These are phyloP conservation scores for Trialeurodes vaporariorum DNA, from an alignment of 1,140 invertebrate genomes.

Conservation along the genomic window DNA sequence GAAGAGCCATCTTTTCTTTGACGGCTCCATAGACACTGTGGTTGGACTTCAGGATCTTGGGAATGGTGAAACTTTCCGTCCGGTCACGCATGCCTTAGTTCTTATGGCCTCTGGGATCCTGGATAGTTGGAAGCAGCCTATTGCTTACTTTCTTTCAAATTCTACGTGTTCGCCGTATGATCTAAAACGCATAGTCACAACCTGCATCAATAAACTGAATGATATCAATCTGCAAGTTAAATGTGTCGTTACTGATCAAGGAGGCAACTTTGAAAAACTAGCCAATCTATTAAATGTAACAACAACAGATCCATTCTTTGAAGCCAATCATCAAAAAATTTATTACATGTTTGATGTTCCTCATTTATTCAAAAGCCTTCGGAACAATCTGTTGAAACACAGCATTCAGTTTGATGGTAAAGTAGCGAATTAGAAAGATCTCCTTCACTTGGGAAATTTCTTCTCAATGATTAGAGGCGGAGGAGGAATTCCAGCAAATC, in stretches of 20 bases:
- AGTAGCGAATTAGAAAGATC: background rate
- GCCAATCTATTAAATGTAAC: background rate
- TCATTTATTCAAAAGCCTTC: background rate
- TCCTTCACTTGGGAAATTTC: too few species aligned
- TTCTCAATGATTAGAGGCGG: too few species aligned
- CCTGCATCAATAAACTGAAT: background rate
- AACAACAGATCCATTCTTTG: background rate
- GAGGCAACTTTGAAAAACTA: background rate
- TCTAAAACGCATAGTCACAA: background rate
- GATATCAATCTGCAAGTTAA: background rate
- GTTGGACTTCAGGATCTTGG: slow-evolving; percentile 4
- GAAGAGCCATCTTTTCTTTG: slow-evolving; percentile 5
- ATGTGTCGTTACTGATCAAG: background rate
- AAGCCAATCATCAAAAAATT: background rate
- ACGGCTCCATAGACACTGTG: background rate
- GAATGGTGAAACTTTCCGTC: background rate
- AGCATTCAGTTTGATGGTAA: background rate
- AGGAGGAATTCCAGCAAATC: too few species aligned
- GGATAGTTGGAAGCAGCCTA: slow-evolving; percentile 8
- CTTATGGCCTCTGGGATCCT: slow-evolving; percentile 4
- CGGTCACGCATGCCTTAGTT: slow-evolving; percentile 6
- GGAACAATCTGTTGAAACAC: background rate
- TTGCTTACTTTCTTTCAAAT: slow-evolving; percentile 9
- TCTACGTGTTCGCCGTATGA: background rate
- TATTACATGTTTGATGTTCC: background rate